Base-by-base conservation (phyloP, 2,113 vertebrate species). In the Dascyllus trimaculatus region DNA sequence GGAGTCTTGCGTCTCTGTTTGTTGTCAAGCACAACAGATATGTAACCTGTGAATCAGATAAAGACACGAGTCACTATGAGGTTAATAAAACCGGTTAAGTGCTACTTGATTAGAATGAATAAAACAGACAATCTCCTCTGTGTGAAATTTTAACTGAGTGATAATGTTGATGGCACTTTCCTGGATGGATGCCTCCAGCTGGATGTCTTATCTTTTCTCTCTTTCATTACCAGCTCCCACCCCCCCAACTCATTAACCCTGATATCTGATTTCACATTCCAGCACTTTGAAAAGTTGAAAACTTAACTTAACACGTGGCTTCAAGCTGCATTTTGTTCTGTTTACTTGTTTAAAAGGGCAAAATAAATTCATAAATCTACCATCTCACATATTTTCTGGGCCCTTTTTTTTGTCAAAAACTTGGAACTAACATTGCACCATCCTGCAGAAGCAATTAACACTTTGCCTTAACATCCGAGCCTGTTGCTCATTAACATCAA, bases 201-300 rank as follows among this genome's bases (percentile, higher is more conserved):
- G 67, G 60, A 26, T 56, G 38, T 70, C 66, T 71, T 84, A 78
- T 85, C 78, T 77, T 51, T 63, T 57, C 35, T 7, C 59, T 54
- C 32, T 66, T 62, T 77, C 67, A 75, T 75, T 81, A 62, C 21
- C 68, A 60, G 29, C 60, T 26, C 18, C 51, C 53, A 14, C 21
- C 58, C 52, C 32, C 35, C 40, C 43, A 13, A 2, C 26, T 32
- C 14, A 43, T 56, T 26, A 60, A 67, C 22, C 46, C 70, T 56
- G 19, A 59, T 60, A 84, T 91, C 81, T 84, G 76, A 81, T 82
- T 77, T 74, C 71, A 83, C 73, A 80, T 69, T 78, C 80, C 74
- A 67, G 13, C 35, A 75, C 18, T 67, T 29, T 32, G 13, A 60
- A 72, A 73, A 17, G 38, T 18, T 46, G 22, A 59, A 35, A 35